phyloP scores from a whole-genome alignment of 2,888 invertebrate genomes.

The Nephrotoma guestfalica region DNA sequence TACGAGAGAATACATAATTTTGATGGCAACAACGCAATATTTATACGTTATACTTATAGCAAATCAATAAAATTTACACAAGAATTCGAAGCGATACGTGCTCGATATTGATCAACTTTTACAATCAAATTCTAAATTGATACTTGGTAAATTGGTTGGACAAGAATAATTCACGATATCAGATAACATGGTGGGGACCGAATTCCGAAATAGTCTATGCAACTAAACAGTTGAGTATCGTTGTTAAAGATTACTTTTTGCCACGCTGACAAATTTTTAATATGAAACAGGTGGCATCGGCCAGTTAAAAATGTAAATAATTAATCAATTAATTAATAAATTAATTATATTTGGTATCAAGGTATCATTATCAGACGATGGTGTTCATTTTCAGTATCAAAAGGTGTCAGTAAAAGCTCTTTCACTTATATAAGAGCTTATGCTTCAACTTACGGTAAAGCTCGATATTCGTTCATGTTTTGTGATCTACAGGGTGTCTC shows the following conservation, averaged over 20 bases:
- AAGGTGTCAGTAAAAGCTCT: too few relatives aligned
- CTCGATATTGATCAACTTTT: constrained; percentile 49
- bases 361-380: too few relatives aligned
- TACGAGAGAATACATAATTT: constrained; percentile 62
- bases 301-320: too few relatives aligned
- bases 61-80: constrained; percentile 22
- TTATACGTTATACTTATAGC: constrained; percentile 57
- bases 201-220: constrained; percentile 80
- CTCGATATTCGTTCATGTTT: too few relatives aligned
- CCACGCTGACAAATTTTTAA: constrained; percentile 67
- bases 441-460: too few relatives aligned
- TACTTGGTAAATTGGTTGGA: constrained; percentile 62
- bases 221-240: constrained; percentile 79
- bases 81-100: constrained; percentile 41
- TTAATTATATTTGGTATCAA: too few relatives aligned
- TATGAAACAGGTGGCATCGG: constrained; percentile 38
- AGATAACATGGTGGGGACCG: constrained; percentile 90
- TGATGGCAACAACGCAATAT: constrained; percentile 71
- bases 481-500: too few relatives aligned
- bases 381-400: too few relatives aligned
- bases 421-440: too few relatives aligned
- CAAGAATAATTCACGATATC: constrained; percentile 75
- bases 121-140: constrained; percentile 45
- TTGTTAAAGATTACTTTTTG: constrained; percentile 50
- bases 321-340: too few relatives aligned